These are phyloP conservation scores for Cinclus cinclus DNA, from an alignment of 2,113 vertebrate species.

Conservation along the genomic window DNA sequence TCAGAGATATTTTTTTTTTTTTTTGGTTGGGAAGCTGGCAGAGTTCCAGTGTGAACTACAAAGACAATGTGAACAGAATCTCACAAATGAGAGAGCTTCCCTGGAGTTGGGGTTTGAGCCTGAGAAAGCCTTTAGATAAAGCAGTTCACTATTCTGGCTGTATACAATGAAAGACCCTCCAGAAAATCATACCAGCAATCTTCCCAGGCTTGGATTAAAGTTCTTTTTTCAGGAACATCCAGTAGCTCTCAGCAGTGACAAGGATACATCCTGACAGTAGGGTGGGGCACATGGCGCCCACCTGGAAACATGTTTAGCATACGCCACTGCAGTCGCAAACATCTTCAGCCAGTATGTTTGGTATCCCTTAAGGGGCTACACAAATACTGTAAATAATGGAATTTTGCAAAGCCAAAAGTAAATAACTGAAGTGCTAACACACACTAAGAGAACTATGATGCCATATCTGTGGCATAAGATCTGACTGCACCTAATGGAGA, in stretches of 20 bases:
- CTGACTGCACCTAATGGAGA: background rate
- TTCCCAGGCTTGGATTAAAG: background rate
- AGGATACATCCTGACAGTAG: background rate
- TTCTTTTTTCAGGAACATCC: background rate
- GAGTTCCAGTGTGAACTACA: background rate
- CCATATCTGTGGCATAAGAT: background rate
- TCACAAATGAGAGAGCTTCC: background rate
- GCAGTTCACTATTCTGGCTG: background rate
- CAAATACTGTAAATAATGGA: background rate
- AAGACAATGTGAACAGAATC: background rate
- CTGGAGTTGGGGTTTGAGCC: background rate
- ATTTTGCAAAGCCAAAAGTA: background rate
- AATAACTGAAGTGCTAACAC: background rate
- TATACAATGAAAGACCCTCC: background rate
- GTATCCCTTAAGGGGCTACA: background rate
- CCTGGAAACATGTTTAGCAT: background rate
- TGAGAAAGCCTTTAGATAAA: background rate
- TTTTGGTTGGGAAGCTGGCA: background rate
- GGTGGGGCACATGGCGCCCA: fast-evolving
- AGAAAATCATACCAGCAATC: background rate
- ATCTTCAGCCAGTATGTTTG: background rate
- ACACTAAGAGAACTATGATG: background rate
- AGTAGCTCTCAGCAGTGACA: background rate
- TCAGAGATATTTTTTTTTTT: background rate
- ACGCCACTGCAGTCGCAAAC: background rate